Evolutionary conservation across 2,113 vertebrate species (phyloP).

Genomic region (Paradisaea rubra): DNA sequence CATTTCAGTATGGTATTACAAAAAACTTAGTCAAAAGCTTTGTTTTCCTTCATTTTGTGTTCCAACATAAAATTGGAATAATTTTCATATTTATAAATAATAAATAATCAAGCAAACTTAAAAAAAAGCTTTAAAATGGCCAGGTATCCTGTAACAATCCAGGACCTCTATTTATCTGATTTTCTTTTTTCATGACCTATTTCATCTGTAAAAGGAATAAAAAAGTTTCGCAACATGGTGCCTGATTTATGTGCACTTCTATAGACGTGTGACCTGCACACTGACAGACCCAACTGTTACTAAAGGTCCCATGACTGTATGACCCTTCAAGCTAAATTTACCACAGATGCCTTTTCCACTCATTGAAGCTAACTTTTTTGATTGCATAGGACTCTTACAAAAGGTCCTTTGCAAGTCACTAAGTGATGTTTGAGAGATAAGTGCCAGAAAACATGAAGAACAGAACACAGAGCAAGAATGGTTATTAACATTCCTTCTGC

Average conservation of each 20-base stretch:
- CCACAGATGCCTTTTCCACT: neutral
- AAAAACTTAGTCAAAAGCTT: neutral
- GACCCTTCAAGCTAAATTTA: constrained; percentile 2
- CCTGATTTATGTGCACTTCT: neutral
- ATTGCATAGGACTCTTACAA: neutral
- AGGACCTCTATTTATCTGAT: neutral
- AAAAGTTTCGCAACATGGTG: neutral
- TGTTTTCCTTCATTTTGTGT: neutral
- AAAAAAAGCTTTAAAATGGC: neutral
- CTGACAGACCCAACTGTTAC: neutral
- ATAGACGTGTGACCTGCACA: neutral
- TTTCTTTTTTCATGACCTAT: neutral
- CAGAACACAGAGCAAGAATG: neutral
- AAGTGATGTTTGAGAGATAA: neutral
- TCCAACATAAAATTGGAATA: neutral
- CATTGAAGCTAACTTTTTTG: neutral
- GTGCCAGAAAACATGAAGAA: neutral
- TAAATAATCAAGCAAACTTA: neutral
- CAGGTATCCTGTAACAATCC: neutral
- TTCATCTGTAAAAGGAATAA: neutral
- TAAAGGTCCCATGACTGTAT: neutral
- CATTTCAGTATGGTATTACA: neutral
- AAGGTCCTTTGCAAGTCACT: neutral
- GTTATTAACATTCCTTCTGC: constrained; percentile 19
- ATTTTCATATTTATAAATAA: neutral